phyloP scores from a whole-genome alignment of 2,888 invertebrate species.

The Euzetes globulus region DNA sequence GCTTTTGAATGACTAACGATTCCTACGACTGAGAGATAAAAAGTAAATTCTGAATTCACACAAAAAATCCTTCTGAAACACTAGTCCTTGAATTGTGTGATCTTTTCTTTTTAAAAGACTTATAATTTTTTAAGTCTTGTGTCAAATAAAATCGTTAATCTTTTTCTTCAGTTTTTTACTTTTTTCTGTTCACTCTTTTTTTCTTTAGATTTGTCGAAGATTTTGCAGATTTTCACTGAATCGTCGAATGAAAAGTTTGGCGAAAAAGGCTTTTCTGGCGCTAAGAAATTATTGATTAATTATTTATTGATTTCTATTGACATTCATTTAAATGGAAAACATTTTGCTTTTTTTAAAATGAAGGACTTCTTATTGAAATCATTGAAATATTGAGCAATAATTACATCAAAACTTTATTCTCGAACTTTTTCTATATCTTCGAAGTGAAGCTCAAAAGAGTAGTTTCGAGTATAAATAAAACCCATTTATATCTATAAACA shows the following conservation, averaged over 20 bases:
- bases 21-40: not conserved
- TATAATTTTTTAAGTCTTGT: not conserved
- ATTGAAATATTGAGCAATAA: no score
- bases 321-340: not conserved
- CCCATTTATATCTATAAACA: not conserved
- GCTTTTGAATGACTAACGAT: conserved; percentile 6
- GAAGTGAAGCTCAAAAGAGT: no score
- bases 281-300: not conserved
- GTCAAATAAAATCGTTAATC: conserved; percentile 16
- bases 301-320: not conserved
- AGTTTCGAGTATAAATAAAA: not conserved
- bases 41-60: not conserved
- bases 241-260: not conserved
- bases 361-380: no score
- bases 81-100: conserved; percentile 10
- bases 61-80: not conserved
- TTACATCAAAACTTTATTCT: no score
- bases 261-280: not conserved
- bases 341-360: not conserved
- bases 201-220: not conserved
- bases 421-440: no score
- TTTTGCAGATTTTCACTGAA: not conserved
- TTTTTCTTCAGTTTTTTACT: not conserved
- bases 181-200: not conserved
- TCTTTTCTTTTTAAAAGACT: not conserved